Base-by-base conservation (phyloP, 2,888 invertebrate genomes). In the Drosophila kanekoi region DNA sequence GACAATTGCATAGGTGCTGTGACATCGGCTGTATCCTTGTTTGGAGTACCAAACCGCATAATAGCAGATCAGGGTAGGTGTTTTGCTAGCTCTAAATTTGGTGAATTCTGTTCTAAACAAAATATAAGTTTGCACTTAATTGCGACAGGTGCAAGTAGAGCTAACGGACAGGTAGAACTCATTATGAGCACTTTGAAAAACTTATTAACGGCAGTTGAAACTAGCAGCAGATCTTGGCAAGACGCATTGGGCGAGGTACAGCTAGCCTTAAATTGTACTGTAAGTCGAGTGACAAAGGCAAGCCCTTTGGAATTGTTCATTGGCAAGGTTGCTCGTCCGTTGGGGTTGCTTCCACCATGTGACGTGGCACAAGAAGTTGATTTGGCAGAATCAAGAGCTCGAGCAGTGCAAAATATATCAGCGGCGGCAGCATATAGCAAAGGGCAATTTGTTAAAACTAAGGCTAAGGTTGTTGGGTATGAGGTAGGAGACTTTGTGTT, bases 391-490 rank as follows among this genome's bases (percentile, higher is more conserved):
- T 13, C 13, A 37, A n/a, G 37, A 37, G 37, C 37, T 13, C 37
- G 6, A 43, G 43, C 43, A 20, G 43, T 4, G 4, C 43, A 43
- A 43, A 43, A 43, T 43, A 43, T 20, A 20, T 20, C 20, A 43
- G 43, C 43, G 4, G 20, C 43, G 20, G 20, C 13, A 43, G 13
- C 11, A 43, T 23, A 20, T 18, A 43, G 4, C 43, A 43, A 43
- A 10, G 43, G 4, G 5, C 43, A 13, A 43, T 43, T 43, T 43
- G 43, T 13, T 43, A 43, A 20, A 43, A 43, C 3, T 13, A 43
- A 13, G 13, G 33, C 33, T 33, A 33, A 33, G 10, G 8, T 33
- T 10, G 33, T 33, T 33, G 8, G 33, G 10, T 8, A 10, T 10
- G 10, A 33, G 10, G 33, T 33, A 10, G 33, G 33, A 33, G 33